These are phyloP conservation scores for Sinosuthora webbiana DNA, from an alignment of 2,113 vertebrate species.

Conservation along the genomic window DNA sequence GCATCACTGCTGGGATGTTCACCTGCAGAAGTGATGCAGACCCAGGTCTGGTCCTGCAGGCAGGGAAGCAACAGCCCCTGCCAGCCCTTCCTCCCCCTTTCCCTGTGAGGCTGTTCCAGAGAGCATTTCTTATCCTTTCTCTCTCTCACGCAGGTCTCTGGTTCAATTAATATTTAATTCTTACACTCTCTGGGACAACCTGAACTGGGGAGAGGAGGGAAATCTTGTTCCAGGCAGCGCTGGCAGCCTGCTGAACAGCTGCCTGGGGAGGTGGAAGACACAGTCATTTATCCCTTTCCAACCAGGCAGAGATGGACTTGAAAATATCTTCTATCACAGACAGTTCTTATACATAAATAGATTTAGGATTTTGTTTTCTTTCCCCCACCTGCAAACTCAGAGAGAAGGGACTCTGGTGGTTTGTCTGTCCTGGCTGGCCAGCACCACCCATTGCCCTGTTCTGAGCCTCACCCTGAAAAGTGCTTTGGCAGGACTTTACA, in stretches of 20 bases:
- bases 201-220: neutral
- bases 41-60: neutral
- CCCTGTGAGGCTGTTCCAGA: neutral
- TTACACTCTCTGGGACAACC: neutral
- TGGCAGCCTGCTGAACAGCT: neutral
- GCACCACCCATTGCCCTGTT: neutral
- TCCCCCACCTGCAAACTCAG: fast-evolving
- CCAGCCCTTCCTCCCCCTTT: fast-evolving
- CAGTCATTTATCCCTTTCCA: neutral
- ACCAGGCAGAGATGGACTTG: neutral
- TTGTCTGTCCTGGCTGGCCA: neutral
- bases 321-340: neutral
- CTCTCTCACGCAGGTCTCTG: neutral
- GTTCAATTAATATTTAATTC: conserved; percentile 37
- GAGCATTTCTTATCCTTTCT: neutral
- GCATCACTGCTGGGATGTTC: neutral
- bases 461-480: too few relatives aligned
- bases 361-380: neutral
- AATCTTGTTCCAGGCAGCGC: neutral
- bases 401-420: neutral
- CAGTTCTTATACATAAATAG: neutral
- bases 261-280: neutral
- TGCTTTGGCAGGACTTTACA: neutral
- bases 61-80: neutral
- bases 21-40: neutral